Evolutionary conservation across 1,140 invertebrate species (phyloP), one percentile per base, ranked within the genome.

Genomic region (Lepidostoma basale): DNA sequence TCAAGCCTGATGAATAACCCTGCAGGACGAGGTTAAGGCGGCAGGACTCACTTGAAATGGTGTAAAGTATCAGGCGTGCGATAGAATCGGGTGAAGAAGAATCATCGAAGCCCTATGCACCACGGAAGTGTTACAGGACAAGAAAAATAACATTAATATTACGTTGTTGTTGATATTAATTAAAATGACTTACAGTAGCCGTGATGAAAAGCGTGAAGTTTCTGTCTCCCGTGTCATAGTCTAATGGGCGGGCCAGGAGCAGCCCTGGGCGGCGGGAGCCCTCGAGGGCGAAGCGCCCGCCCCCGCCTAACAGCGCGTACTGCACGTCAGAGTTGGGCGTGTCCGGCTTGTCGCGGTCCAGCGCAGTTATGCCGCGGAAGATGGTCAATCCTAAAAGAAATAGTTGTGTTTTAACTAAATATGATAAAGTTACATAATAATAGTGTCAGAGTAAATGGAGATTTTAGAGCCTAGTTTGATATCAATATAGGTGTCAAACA

Each of bases 301-400:
- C 54, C 0, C 91, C 91, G 12, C 87, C 87, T 3, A 88, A 86
- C 74, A 95, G 91, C 62, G 88, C 88, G 78, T 94, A 94, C 70
- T 93, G 90, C 5, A 96, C 86, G 70, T 95, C 92, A 0, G 93
- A 95, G 79, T 96, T 96, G 0, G 92, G 92, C 0, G 93, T 96
- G 74, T 93, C 93, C 0, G 92, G 92, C 76, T 94, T 94, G 76
- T 94, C 92, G 0, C 88, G 84, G 77, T 96, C 93, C 4, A 88
- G 83, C 0, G 92, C 93, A 36, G 87, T 85, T 44, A 95, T 93
- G 20, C 90, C 90, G 66, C 89, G 86, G 75, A 93, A 94, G 72
- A 96, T 86, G 22, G 90, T 94, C 62, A 91, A 78, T 69, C 91
- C 92, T 90, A 83, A 62, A 74, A 59, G n/a, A n/a, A n/a, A n/a